Conservation (phyloP, 2,888 invertebrate genomes). For the Trachelus tabidus region DNA sequence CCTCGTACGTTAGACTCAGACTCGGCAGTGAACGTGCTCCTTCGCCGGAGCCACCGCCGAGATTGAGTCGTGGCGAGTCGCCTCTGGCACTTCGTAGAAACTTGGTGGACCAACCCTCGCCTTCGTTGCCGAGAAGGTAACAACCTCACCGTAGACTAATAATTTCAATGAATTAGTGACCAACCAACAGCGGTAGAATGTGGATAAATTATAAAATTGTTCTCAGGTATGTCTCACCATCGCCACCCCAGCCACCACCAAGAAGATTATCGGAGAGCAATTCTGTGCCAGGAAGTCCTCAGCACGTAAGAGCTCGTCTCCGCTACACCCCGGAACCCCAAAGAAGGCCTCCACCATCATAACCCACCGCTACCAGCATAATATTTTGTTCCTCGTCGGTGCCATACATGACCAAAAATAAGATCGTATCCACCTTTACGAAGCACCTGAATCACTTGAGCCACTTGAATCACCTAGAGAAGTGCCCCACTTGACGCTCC, state of each 20-base stretch:
- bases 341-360: constrained; percentile 61
- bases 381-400: constrained; percentile 47
- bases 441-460: neutral
- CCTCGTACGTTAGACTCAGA: constrained; percentile 86
- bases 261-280: constrained; percentile 75
- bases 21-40: constrained; percentile 69
- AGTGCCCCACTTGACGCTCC: neutral
- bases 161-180: neutral
- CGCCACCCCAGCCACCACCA: constrained; percentile 73
- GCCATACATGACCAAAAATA: constrained; percentile 48
- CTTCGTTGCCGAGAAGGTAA: constrained; percentile 63
- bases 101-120: constrained; percentile 68
- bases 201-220: too few relatives aligned
- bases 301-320: constrained; percentile 73
- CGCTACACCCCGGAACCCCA: constrained; percentile 68
- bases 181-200: too few relatives aligned
- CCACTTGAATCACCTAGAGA: constrained; percentile 7
- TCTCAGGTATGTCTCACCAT: constrained; percentile 71
- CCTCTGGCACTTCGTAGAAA: constrained; percentile 73
- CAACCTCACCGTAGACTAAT: neutral
- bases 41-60: constrained; percentile 63
- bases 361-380: constrained; percentile 49
- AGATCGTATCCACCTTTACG: too few relatives aligned
- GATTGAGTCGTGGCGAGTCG: constrained; percentile 61
- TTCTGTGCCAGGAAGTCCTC: constrained; percentile 78